Conservation (phyloP, 2,113 vertebrate species). For the Mus musculus region DNA sequence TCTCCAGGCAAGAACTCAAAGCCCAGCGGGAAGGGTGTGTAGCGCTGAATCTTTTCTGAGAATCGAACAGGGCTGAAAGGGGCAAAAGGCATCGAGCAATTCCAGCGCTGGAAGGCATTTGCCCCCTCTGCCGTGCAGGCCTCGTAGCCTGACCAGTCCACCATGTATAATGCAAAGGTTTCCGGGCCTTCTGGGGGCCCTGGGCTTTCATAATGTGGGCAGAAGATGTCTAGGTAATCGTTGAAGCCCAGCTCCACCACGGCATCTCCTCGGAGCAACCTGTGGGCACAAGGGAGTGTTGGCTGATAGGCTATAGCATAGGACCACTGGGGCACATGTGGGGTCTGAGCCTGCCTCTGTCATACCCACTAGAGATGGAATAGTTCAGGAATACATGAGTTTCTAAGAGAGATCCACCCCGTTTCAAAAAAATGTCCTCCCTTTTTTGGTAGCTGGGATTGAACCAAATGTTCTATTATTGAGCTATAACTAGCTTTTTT, state of each 20-base stretch:
- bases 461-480: not conserved
- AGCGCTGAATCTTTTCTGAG: slow-evolving; percentile 90
- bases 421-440: no score
- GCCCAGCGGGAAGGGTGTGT: slow-evolving; percentile 88
- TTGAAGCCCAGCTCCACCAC: slow-evolving; percentile 87
- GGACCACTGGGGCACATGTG: rapidly evolving
- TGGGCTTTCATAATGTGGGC: slow-evolving; percentile 86
- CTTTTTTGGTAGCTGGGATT: not conserved
- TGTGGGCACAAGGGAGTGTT: slow-evolving; percentile 49
- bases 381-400: not conserved
- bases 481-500: not conserved
- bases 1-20: slow-evolving; percentile 88
- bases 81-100: slow-evolving; percentile 84
- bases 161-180: slow-evolving; percentile 87
- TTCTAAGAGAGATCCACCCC: not conserved
- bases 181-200: slow-evolving; percentile 81
- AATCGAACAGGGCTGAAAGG: slow-evolving; percentile 86
- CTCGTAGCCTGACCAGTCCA: slow-evolving; percentile 84
- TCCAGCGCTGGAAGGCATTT: slow-evolving; percentile 86
- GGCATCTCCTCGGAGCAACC: slow-evolving; percentile 86
- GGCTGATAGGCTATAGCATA: not conserved
- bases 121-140: slow-evolving; percentile 82
- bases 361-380: no score
- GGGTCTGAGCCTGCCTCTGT: not conserved
- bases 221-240: slow-evolving; percentile 90